Conservation (phyloP, 2,888 invertebrate species). For the Sepioteuthis lessoniana region DNA sequence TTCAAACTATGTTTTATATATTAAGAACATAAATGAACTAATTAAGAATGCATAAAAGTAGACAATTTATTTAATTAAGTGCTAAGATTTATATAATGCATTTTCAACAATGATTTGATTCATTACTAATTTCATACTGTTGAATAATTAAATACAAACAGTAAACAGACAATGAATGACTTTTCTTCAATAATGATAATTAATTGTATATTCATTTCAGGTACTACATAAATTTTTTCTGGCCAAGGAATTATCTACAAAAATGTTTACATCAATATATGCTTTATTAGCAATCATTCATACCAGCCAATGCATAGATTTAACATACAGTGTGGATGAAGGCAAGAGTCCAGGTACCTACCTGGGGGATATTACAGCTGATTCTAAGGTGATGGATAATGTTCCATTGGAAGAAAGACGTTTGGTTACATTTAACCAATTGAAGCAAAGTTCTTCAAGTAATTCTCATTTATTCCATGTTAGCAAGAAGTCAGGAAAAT, state of each 20-base stretch:
- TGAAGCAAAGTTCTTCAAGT: slow-evolving; percentile 10
- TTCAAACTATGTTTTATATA: too few relatives aligned
- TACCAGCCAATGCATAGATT: neutral
- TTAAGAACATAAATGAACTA: too few relatives aligned
- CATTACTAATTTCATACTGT: too few relatives aligned
- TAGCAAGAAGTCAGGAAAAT: neutral
- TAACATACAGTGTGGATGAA: neutral
- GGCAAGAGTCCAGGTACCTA: neutral
- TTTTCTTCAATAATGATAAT: neutral
- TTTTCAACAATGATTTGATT: too few relatives aligned
- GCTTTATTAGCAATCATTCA: neutral
- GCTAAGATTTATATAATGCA: too few relatives aligned
- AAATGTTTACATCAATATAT: neutral
- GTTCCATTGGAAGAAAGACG: neutral
- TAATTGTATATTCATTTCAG: neutral
- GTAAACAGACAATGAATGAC: neutral
- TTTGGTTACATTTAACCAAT: neutral
- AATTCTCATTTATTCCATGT: neutral
- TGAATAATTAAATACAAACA: neutral
- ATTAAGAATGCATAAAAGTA: too few relatives aligned
- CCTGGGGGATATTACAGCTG: neutral
- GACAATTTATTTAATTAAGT: too few relatives aligned
- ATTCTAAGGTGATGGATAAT: neutral
- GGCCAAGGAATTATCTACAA: neutral
- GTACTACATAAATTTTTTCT: neutral